Base-by-base conservation (phyloP, 1,140 invertebrate genomes). In the Zeugodacus cucurbitae region DNA sequence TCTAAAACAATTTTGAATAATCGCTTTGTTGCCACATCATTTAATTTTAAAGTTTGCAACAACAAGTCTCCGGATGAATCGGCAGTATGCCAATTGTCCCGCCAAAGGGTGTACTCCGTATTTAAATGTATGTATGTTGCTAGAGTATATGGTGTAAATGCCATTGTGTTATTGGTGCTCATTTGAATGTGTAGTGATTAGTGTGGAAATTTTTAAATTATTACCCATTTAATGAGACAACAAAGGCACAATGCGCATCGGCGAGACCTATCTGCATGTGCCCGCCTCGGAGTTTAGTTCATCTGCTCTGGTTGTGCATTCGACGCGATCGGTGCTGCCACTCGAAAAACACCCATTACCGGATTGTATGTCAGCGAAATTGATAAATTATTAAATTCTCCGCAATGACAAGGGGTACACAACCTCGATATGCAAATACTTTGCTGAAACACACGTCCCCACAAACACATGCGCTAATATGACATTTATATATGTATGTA, bases 1-100 rank as follows among this genome's bases (percentile, higher is more conserved):
- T 20, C 32, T 34, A 59, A 86, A 86, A 59, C 74, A 54, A 92
- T 92, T 92, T 92, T 92, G 91, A 92, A 92, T 92, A 82, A 82
- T 82, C 44, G 74, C 41, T 82, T 48, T 26, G 74, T 89, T 92
- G 91, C 91, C 91, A 92, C 91, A 90, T 92, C 91, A 92, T 92
- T 92, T 91, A 92, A 90, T 92, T 92, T 91, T 88, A 91, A 86
- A 86, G 48, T 86, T 86, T 37, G 17, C 34, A 58, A 57, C 5
- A 86, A 82, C 41, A 54, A 44, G 10, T 17, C 37, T n/a, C 11
- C 67, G 37, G 32, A 34, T 29, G 41, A 74, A 41, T 37, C 37
- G 20, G 20, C 67, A 14, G 17, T 29, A 41, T 3, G 26, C 74
- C 74, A 22, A 26, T 82, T 48, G 44, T 48, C 34, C 4, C 22